Percentiles rank a stretch among this genome's conserved stretches.
These are phyloP conservation scores for Valencia hispanica DNA, from an alignment of 2,797 vertebrate species.

Conservation along the genomic window DNA sequence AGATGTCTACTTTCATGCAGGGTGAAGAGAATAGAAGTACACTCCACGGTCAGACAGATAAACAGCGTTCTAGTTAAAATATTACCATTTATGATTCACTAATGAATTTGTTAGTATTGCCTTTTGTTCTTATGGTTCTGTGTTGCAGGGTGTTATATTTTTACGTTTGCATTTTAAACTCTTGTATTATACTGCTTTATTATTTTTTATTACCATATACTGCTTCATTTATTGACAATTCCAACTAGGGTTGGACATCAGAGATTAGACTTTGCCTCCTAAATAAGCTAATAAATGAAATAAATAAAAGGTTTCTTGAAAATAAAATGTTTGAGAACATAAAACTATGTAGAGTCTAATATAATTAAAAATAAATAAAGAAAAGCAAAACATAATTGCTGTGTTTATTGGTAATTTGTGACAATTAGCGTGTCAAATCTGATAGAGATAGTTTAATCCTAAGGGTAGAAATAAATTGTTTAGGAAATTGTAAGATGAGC, in stretches of 20 bases:
- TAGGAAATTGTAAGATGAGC: not conserved
- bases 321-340: not conserved
- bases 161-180: not conserved
- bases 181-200: not conserved
- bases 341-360: not conserved
- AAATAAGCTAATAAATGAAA: not conserved
- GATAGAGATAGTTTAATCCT: not conserved
- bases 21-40: not conserved
- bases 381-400: not conserved
- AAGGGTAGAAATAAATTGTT: not conserved
- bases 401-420: not conserved
- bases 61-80: not conserved
- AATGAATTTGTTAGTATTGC: not conserved
- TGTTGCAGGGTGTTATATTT: not conserved
- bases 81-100: not conserved
- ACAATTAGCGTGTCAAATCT: not conserved
- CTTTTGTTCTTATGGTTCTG: not conserved
- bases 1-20: constrained; percentile 19
- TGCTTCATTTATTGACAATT: not conserved
- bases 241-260: not conserved
- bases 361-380: not conserved
- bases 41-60: not conserved
- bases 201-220: no score
- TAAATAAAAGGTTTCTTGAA: not conserved
- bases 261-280: not conserved